phyloP scores from a whole-genome alignment of 2,888 invertebrate genomes.

The Eupelmus urozonus region DNA sequence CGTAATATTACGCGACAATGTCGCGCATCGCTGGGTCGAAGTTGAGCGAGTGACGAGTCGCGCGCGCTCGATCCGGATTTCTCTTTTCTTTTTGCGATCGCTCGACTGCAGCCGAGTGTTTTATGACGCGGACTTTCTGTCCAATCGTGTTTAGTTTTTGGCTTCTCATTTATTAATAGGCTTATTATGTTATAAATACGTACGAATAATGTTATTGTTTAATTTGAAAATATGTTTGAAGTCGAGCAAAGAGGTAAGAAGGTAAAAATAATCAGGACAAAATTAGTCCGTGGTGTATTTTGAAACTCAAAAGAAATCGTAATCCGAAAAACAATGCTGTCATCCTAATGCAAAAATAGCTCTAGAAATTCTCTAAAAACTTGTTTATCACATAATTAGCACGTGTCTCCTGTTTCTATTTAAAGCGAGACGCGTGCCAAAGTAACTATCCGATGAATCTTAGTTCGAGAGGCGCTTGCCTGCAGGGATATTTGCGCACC shows the following conservation, averaged over 20 bases:
- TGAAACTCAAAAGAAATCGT: background rate
- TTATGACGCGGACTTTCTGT: too few relatives aligned
- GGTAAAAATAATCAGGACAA: background rate
- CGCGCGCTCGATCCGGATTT: background rate
- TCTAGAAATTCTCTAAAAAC: slow-evolving; percentile 19
- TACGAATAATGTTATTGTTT: too few relatives aligned
- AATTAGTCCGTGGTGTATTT: background rate
- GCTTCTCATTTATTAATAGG: too few relatives aligned
- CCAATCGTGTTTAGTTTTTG: too few relatives aligned
- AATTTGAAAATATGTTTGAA: too few relatives aligned
- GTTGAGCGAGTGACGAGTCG: slow-evolving; percentile 22
- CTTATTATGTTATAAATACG: too few relatives aligned
- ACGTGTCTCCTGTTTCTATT: slow-evolving; percentile 23
- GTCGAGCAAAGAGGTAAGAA: too few relatives aligned
- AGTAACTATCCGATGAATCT: slow-evolving; percentile 31
- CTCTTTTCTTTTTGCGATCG: too few relatives aligned
- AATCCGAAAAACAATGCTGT: background rate
- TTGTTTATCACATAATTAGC: slow-evolving; percentile 42
- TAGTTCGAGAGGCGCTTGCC: background rate
- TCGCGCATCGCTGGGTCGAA: slow-evolving; percentile 13
- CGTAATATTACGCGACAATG: slow-evolving; percentile 49
- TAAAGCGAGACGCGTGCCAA: slow-evolving; percentile 13
- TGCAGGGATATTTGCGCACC: background rate
- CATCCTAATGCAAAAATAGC: slow-evolving; percentile 12
- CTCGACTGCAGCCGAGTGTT: too few relatives aligned